Evolutionary conservation across 2,888 invertebrate genomes (phyloP), one percentile per base, ranked within the genome.

Genomic region (Candidula unifasciata): DNA sequence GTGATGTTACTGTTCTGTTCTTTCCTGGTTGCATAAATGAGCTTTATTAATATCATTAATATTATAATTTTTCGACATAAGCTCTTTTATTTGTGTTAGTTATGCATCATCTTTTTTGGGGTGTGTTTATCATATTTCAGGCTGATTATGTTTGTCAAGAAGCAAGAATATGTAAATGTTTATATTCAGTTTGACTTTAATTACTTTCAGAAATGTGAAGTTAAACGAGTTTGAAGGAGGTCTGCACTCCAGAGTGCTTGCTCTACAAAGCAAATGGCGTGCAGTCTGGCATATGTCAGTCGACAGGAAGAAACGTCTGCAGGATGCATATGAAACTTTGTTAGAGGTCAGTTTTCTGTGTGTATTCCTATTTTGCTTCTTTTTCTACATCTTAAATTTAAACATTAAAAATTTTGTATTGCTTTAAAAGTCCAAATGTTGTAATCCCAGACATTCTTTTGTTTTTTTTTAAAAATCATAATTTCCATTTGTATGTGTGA

Each of bases 271-370:
- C 87, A 91, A 90, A 84, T 93, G 93, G 93, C 83, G 93, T 68
- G 89, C 89, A 8, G 93, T 93, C 37, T 93, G 93, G 93, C 83
- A 93, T 44, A 92, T 93, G 91, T 93, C 93, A 6, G 91, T 93
- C 21, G 93, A 93, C 84, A 87, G 93, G 80, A 93, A 93, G 88
- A 93, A 93, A 87, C 89, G 89, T 76, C 88, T 93, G 64, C 93
- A 93, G 85, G 93, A 93, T 87, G 89, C 91, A 13, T 89, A 93
- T 54, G 93, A 93, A 77, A 92, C 92, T 33, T 87, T 93, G 78
- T 79, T 93, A 35, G 93, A 93, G 93, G 93, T 93, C 86, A 57
- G 66, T 73, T 3, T 30, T 44, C 44, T 10, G 44, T 44, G 44
- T 13, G 44, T 44, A 44, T 6, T 24, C 5, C n/a, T 16, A 60